Base-by-base conservation (phyloP, 2,113 vertebrate species). In the Labrus mixtus region DNA sequence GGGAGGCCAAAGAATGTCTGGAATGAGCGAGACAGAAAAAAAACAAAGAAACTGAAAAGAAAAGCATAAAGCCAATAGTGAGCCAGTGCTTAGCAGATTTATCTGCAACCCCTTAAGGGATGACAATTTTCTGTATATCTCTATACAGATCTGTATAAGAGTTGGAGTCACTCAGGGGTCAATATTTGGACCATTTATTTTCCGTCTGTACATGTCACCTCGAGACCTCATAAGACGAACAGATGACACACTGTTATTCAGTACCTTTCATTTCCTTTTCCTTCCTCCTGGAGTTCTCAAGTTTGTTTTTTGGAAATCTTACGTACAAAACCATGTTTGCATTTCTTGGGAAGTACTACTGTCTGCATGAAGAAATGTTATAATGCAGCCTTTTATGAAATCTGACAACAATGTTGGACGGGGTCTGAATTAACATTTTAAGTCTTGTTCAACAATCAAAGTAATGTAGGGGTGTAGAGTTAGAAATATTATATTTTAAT, bases 1-100 rank as follows among this genome's bases (percentile, higher is more conserved):
- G 53, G 7, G 39, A 83, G 74, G 88, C 85, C 86, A 86, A 90
- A 85, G 80, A 90, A 90, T 90, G 83, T 82, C 48, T 1, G 23
- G 75, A 82, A 85, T 81, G 82, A 87, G 54, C 71, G 51, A 67
- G 54, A 75, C 54, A 72, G 29, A 33, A 33, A 78, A 73, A 73
- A 81, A 46, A 77, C 67, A 81, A 79, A 87, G 72, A 71, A 70
- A 68, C 59, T 81, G 73, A 79, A 12, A 55, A 81, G 59, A 65
- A 50, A 17, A 0, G 25, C 25, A 25, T 25, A 33, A 45, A 75
- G 81, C 78, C 77, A 75, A 56, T n/a, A 19, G 58, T 74, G 59
- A 25, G 57, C 25, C 39, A 7, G 67, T 63, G 43, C 41, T 76
- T 76, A 56, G 69, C 84, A 91, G 76, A 88, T 86, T 85, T 82